A percentile compares a stretch with the other conserved stretches of the same genome.
These are phyloP conservation scores for Linepithema humile DNA, from an alignment of 1,140 invertebrate genomes.

Conservation along the genomic window DNA sequence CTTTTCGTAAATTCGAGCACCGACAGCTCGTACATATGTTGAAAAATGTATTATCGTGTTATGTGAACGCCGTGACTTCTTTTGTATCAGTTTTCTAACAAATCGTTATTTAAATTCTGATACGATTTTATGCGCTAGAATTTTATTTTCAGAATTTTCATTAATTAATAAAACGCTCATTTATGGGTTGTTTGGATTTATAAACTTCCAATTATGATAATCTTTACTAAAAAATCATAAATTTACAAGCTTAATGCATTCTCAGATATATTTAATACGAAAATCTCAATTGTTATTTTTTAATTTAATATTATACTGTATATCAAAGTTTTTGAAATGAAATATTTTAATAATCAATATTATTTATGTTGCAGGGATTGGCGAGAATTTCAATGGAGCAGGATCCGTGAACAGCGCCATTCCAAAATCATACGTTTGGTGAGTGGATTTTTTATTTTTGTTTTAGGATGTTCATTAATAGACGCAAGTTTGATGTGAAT, in stretches of 20 bases:
- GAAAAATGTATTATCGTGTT: constrained; percentile 27
- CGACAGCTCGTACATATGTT: constrained; percentile 27
- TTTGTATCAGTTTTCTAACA: constrained; percentile 12
- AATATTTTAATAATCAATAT: neutral
- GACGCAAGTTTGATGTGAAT: no score
- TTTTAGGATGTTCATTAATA: no score
- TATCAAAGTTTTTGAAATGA: neutral
- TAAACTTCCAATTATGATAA: constrained; percentile 18
- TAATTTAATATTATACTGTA: neutral
- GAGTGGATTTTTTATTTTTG: no score
- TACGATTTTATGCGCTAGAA: neutral
- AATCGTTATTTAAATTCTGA: constrained; percentile 11
- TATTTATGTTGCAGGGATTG: neutral
- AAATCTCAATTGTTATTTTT: neutral
- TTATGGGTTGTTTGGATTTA: neutral
- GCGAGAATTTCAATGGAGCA: no score
- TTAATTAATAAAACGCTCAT: neutral
- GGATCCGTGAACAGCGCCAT: neutral
- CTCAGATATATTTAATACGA: neutral
- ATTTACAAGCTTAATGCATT: neutral
- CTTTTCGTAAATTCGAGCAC: constrained; percentile 57
- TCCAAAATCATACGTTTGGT: no score
- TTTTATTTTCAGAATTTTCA: neutral
- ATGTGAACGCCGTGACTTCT: constrained; percentile 22
- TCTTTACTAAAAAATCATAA: neutral